Base-by-base conservation (phyloP, 2,888 invertebrate species). In the Diplolepis rosae region DNA sequence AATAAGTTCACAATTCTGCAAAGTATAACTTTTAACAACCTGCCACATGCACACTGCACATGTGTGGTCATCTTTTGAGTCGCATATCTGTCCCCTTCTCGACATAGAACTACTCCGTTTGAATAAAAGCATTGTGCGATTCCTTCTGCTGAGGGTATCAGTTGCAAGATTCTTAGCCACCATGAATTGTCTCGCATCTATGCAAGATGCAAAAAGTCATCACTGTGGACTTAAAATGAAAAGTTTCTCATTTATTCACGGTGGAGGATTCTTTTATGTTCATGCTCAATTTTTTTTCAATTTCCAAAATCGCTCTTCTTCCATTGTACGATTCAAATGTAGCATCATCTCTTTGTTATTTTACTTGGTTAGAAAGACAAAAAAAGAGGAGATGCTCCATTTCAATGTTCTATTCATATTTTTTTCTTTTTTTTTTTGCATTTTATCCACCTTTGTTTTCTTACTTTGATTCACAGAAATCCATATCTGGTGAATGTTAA, bases 91-190 rank as follows among this genome's bases (percentile, higher is more conserved):
- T 69, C 69, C 77, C 75, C 73, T 73, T 75, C 79, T 79, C 79
- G 80, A 82, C 78, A 80, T 65, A 75, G 61, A 61, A 61, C 35
- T 73, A 39, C 28, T 51, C 73, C 13, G 22, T 50, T 66, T 54
- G 71, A 68, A 56, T 68, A 56, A 68, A 68, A 68, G 68, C 56
- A 61, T 61, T 61, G 61, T 61, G 22, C 11, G 15, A 61, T 39
- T 61, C 61, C 35, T 65, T 39, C 52, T 48, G 27, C 67, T 30
- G 18, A 66, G 45, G 61, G 32, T 61, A 61, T 61, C 61, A 61
- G 61, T 39, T 61, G 61, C 18, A 39, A 65, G 28, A 27, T 61
- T 35, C 45, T 48, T 66, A 52, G n/a, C 27, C 15, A 52, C 13
- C n/a, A 5, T 52, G 52, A 52, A 52, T 7, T 52, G 28, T 27